Evolutionary conservation across 2,888 invertebrate species (phyloP).

Genomic region (Nudaria mundana): DNA sequence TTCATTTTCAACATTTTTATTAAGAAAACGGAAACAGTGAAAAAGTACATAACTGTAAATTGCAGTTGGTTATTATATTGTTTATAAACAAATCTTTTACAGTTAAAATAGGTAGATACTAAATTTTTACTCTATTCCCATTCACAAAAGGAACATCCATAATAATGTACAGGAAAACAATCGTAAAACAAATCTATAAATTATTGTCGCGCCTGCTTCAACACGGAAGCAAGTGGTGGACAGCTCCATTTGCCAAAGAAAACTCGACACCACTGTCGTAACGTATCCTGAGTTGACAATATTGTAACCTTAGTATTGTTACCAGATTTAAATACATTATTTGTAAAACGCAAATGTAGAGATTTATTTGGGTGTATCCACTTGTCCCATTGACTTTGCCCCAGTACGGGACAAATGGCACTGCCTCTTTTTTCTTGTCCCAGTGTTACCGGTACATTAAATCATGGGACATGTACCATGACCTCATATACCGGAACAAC

Average conservation of each 20-base stretch:
- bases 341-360: not conserved
- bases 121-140: conserved; percentile 64
- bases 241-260: conserved; percentile 4
- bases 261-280: not conserved
- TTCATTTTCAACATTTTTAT: conserved; percentile 81
- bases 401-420: too few species aligned
- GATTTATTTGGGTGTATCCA: too few species aligned
- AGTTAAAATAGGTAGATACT: conserved; percentile 52
- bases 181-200: conserved; percentile 12
- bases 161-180: conserved; percentile 23
- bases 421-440: too few species aligned
- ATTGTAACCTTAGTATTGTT: not conserved
- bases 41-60: conserved; percentile 81
- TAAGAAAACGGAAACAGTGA: conserved; percentile 82
- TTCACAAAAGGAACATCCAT: conserved; percentile 26
- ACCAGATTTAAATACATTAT: too few species aligned
- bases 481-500: too few species aligned
- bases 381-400: too few species aligned
- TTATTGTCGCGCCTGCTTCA: conserved; percentile 9
- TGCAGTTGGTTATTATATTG: conserved; percentile 75
- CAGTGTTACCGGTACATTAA: too few species aligned
- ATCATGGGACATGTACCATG: too few species aligned
- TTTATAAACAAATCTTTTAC: conserved; percentile 73
- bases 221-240: conserved; percentile 10
- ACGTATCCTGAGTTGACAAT: not conserved